Percentiles rank a stretch among this genome's conserved stretches.
Evolutionary conservation across 2,888 invertebrate species (phyloP).

Genomic region (Ligdia adustata): DNA sequence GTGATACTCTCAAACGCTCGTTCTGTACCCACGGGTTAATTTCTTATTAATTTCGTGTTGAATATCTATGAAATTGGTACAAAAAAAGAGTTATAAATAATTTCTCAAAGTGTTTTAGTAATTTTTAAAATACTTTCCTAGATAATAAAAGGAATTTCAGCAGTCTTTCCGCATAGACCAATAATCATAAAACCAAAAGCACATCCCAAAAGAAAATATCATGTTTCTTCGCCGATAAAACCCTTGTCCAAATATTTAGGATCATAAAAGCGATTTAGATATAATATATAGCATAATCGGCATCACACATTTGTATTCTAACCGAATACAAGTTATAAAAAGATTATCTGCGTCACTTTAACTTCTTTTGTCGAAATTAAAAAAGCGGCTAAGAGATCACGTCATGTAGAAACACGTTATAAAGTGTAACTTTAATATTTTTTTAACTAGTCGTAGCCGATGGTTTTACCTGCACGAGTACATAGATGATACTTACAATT

Average conservation of each 20-base stretch:
- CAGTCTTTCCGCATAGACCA: slow-evolving; percentile 77
- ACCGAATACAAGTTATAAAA: slow-evolving; percentile 70
- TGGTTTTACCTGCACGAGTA: too few relatives aligned
- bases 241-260: slow-evolving; percentile 81
- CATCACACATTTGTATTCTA: slow-evolving; percentile 74
- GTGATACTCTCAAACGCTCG: too few relatives aligned
- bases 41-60: too few relatives aligned
- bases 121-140: too few relatives aligned
- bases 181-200: slow-evolving; percentile 73
- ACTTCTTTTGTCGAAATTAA: slow-evolving; percentile 76
- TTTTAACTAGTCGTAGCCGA: too few relatives aligned
- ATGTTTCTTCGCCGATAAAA: slow-evolving; percentile 76
- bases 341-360: slow-evolving; percentile 73
- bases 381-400: slow-evolving; percentile 66
- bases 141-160: slow-evolving; percentile 57
- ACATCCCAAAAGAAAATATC: slow-evolving; percentile 72
- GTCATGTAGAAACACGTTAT: slow-evolving; percentile 76
- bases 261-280: slow-evolving; percentile 79
- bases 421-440: slow-evolving; percentile 72
- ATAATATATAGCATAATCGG: slow-evolving; percentile 80
- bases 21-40: too few relatives aligned
- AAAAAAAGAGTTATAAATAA: too few relatives aligned
- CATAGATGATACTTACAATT: too few relatives aligned
- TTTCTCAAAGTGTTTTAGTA: too few relatives aligned
- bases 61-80: too few relatives aligned